phyloP scores from a whole-genome alignment of 2,888 invertebrate species.

The Gymnocheta viridis region DNA sequence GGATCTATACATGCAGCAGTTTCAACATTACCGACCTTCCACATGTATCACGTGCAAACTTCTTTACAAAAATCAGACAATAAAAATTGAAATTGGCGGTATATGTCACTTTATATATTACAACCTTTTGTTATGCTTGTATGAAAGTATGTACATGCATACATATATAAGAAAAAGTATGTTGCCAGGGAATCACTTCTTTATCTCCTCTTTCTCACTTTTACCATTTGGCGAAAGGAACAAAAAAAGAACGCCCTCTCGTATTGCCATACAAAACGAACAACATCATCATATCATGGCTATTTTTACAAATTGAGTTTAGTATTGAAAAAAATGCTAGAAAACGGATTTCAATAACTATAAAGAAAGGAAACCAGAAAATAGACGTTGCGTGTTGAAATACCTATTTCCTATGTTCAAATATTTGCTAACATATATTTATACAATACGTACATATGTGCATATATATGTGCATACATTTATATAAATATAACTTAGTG shows the following conservation, averaged over 20 bases:
- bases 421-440: background rate
- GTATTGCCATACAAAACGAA: background rate
- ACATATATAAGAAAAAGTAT: background rate
- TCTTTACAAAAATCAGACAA: background rate
- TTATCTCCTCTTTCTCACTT: background rate
- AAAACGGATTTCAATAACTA: conserved; percentile 23
- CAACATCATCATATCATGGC: conserved; percentile 35
- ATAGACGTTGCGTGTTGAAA: conserved; percentile 29
- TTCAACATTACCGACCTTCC: background rate
- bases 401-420: background rate
- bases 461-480: background rate
- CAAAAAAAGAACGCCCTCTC: background rate
- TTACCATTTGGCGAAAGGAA: background rate
- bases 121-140: background rate
- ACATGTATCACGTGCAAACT: background rate
- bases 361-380: conserved; percentile 23
- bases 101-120: background rate
- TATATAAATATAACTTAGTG: background rate
- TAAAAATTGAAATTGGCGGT: background rate
- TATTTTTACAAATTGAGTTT: conserved; percentile 57
- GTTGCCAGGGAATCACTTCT: background rate
- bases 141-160: background rate
- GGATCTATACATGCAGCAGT: background rate
- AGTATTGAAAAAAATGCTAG: background rate
- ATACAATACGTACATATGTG: background rate